These are phyloP conservation scores for Drosophila meridiana DNA, from an alignment of 2,888 invertebrate species.

Conservation along the genomic window DNA sequence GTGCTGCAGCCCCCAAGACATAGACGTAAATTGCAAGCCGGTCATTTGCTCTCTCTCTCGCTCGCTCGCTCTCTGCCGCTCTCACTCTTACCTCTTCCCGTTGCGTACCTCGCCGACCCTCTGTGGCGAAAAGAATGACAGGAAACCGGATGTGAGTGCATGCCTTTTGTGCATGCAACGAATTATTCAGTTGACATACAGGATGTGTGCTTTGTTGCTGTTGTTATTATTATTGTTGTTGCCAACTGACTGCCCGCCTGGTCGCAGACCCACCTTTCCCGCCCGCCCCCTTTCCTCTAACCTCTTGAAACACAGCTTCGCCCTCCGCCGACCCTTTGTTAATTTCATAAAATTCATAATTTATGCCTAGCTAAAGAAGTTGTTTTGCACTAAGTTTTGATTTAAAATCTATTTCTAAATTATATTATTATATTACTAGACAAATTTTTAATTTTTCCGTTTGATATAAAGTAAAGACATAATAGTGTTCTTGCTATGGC, in stretches of 20 bases:
- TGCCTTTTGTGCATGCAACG: constrained; percentile 82
- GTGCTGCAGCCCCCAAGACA: constrained; percentile 44
- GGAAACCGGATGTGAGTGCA: constrained; percentile 81
- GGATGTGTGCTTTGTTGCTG: constrained; percentile 78
- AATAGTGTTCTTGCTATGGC: too few relatives aligned
- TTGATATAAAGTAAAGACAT: background rate
- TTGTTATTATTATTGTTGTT: constrained; percentile 47
- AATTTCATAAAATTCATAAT: constrained; percentile 36
- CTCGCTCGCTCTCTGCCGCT: background rate
- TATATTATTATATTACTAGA: background rate
- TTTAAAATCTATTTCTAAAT: background rate
- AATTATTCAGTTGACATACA: constrained; percentile 81
- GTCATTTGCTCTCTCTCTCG: constrained; percentile 19
- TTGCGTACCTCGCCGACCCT: constrained; percentile 9
- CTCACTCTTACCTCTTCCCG: background rate
- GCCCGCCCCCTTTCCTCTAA: constrained; percentile 4
- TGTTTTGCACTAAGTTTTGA: background rate
- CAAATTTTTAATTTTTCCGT: background rate
- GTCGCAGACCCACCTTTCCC: background rate
- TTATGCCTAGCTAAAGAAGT: constrained; percentile 13
- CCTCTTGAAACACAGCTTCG: constrained; percentile 36
- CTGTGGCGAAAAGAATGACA: constrained; percentile 77
- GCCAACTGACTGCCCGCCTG: constrained; percentile 33
- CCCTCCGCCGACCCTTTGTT: constrained; percentile 13
- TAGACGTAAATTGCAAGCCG: constrained; percentile 74